Conservation (phyloP, 2,113 vertebrate genomes). For the Taxidea taxus region DNA sequence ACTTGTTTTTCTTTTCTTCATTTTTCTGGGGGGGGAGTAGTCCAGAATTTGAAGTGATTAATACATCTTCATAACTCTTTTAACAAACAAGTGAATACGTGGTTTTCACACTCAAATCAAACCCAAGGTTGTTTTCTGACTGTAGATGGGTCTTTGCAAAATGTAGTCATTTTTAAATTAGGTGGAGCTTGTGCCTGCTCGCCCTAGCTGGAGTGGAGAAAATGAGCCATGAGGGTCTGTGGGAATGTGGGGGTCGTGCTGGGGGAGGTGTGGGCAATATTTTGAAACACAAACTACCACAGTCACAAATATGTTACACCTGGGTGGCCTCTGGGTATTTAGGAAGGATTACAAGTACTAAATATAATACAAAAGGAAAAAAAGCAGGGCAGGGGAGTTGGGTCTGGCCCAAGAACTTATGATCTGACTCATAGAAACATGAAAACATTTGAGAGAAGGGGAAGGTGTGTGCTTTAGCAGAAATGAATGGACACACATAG, state of each 20-base stretch:
- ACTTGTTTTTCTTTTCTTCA: slow-evolving; percentile 10
- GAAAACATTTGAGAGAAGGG: slow-evolving; percentile 49
- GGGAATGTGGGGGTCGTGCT: not conserved
- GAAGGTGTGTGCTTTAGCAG: slow-evolving; percentile 1
- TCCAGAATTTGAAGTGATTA: slow-evolving; percentile 29
- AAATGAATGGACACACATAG: not conserved
- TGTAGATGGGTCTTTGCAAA: not conserved
- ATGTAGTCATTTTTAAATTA: slow-evolving; percentile 24
- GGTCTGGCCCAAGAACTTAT: slow-evolving; percentile 17
- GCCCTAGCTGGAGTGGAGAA: slow-evolving; percentile 36
- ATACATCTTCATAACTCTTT: slow-evolving; percentile 11
- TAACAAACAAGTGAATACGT: slow-evolving; percentile 43
- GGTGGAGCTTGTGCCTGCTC: not conserved
- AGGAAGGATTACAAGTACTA: slow-evolving; percentile 31
- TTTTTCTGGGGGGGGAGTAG: not conserved
- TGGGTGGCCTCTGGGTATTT: slow-evolving; percentile 15
- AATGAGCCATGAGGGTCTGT: slow-evolving; percentile 53
- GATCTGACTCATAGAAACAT: slow-evolving; percentile 61
- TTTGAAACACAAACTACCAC: slow-evolving; percentile 25
- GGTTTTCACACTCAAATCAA: slow-evolving; percentile 58
- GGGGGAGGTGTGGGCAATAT: slow-evolving; percentile 5
- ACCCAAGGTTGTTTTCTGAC: slow-evolving; percentile 41
- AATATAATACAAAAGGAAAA: slow-evolving; percentile 35
- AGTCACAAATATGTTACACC: not conserved
- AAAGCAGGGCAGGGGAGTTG: not conserved